Percentiles rank a stretch among this genome's conserved stretches.
Evolutionary conservation across 2,797 vertebrate species (phyloP).

Genomic region (Clarias laeviceps): DNA sequence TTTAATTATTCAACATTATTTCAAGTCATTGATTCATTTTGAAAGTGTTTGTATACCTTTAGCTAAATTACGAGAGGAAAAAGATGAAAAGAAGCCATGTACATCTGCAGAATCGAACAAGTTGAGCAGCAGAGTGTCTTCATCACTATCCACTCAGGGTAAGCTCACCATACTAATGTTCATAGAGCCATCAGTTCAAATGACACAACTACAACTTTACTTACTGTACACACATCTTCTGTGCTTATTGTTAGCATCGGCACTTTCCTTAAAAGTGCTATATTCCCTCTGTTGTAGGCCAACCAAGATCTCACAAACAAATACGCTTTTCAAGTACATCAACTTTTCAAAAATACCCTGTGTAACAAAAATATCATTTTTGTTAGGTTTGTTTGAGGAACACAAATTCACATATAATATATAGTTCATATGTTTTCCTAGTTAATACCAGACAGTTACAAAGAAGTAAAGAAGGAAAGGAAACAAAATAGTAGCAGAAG

Average conservation of each 20-base stretch:
- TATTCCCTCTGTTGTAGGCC: slow-evolving; percentile 27
- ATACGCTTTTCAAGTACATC: slow-evolving; percentile 35
- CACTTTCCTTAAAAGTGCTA: not conserved
- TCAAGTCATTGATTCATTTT: not conserved
- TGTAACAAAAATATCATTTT: not conserved
- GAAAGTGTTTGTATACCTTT: not conserved
- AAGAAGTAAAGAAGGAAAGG: not conserved
- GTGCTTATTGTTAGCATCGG: not conserved
- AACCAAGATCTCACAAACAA: slow-evolving; percentile 17
- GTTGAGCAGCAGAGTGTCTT: not conserved
- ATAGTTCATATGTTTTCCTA: not conserved
- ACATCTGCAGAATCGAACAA: not conserved
- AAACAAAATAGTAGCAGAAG: not conserved
- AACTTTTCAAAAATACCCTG: not conserved
- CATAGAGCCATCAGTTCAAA: not conserved
- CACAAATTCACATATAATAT: not conserved
- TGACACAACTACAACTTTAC: not conserved
- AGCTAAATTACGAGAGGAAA: slow-evolving; percentile 13
- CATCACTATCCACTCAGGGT: slow-evolving; percentile 18
- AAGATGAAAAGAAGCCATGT: not conserved
- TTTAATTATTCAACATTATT: not conserved
- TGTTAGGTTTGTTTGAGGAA: not conserved
- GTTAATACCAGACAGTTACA: not conserved
- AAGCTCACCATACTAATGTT: not conserved
- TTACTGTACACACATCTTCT: not conserved